phyloP scores from a whole-genome alignment of 2,888 invertebrate genomes.

The Altica lythri region DNA sequence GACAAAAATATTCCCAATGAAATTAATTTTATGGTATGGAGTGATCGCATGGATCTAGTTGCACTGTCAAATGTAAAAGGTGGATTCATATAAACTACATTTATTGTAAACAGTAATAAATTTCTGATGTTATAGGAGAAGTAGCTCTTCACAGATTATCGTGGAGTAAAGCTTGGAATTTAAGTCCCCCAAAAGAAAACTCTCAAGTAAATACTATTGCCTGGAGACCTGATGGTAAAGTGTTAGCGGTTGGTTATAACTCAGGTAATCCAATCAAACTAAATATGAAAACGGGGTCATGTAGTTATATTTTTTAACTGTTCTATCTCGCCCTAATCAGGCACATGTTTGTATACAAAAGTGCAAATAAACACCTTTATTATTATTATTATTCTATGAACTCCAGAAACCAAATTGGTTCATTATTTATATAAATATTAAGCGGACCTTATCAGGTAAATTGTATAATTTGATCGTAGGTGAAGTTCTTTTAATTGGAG shows the following conservation, averaged over 20 bases:
- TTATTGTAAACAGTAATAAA: background rate
- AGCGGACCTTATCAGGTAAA: too few relatives aligned
- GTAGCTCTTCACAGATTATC: conserved; percentile 85
- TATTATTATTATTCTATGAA: too few relatives aligned
- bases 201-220: conserved; percentile 76
- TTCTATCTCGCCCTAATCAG: too few relatives aligned
- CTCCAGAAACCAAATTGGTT: too few relatives aligned
- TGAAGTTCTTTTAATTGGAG: conserved; percentile 74
- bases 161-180: conserved; percentile 91
- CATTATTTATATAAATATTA: too few relatives aligned
- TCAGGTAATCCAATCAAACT: conserved; percentile 58
- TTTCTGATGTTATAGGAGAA: conserved; percentile 67
- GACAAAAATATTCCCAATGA: conserved; percentile 81
- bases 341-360: too few relatives aligned
- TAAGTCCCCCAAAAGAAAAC: conserved; percentile 77
- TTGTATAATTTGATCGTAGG: conserved; percentile 59
- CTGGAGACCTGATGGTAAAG: conserved; percentile 95
- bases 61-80: conserved; percentile 87
- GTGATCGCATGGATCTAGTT: conserved; percentile 89
- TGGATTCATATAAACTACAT: conserved; percentile 47
- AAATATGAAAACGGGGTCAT: too few relatives aligned
- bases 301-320: too few relatives aligned
- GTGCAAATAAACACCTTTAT: too few relatives aligned
- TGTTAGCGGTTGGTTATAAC: conserved; percentile 74
- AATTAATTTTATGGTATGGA: conserved; percentile 90